A percentile compares a stretch with the other conserved stretches of the same genome.
Evolutionary conservation across 2,113 vertebrate genomes (phyloP).

Genomic region (Cyanoramphus novaezelandiae): DNA sequence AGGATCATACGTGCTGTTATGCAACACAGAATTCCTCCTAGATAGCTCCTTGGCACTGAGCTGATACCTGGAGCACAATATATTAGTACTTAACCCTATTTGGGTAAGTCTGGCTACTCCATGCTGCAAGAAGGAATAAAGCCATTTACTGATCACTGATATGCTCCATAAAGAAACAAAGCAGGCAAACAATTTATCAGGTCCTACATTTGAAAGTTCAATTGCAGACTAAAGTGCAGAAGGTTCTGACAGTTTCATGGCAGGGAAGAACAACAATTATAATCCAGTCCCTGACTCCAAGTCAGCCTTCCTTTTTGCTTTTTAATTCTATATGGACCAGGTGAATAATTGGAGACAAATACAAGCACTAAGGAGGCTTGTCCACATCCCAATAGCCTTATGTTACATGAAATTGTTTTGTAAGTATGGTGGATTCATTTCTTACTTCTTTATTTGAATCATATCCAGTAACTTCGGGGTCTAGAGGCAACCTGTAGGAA

Average conservation of each 20-base stretch:
- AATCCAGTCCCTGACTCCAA: not conserved
- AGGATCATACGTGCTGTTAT: not conserved
- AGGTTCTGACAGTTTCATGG: not conserved
- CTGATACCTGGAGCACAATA: not conserved
- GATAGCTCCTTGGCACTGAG: not conserved
- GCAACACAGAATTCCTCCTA: not conserved
- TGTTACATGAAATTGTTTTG: conserved; percentile 71
- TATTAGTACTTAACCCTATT: not conserved
- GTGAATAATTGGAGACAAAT: conserved; percentile 76
- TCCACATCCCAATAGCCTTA: conserved; percentile 76
- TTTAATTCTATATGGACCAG: conserved; percentile 70
- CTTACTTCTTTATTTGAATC: not conserved
- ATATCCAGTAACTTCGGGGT: not conserved
- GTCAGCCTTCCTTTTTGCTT: not conserved
- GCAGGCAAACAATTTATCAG: not conserved
- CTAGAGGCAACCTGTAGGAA: not conserved
- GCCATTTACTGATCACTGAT: not conserved
- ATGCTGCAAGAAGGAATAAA: not conserved
- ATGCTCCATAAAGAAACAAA: not conserved
- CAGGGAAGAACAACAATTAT: not conserved
- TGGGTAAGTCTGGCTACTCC: not conserved
- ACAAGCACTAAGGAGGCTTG: conserved; percentile 73
- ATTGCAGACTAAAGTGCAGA: not conserved
- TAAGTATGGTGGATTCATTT: conserved; percentile 40
- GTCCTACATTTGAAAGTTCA: not conserved